Base-by-base conservation (phyloP, 2,113 vertebrate genomes). In the Hassar affinis region DNA sequence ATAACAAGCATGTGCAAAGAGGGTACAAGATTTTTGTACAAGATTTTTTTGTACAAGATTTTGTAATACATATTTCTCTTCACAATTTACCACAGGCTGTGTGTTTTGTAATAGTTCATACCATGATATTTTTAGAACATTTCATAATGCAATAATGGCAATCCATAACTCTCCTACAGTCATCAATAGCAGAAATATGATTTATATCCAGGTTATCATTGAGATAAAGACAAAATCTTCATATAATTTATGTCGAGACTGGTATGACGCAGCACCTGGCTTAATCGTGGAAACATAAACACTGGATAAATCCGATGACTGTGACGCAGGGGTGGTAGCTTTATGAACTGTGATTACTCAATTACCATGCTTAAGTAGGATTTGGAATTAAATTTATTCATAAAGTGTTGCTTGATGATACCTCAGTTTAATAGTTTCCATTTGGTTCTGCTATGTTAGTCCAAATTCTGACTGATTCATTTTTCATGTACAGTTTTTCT, bases 311-410 rank as follows among this genome's bases (percentile, higher is more conserved):
- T 68, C 47, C 61, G 12, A 22, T 4, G 7, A 35, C 61, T 42
- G 74, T 56, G 74, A 83, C 11, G n/a, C 61, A 56, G 72, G 77
- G 72, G 59, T 83, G 49, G 30, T 62, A 75, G 69, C 77, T 59
- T 83, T 83, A 78, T 78, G 57, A 64, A 59, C 61, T 78, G 59
- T 51, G 82, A 83, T 68, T 78, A 77, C 49, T 68, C 74, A 83
- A 68, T 83, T 68, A 66, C 74, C 35, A 61, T 42, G 59, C 71
- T 83, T 64, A 76, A 52, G 47, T 71, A 66, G 51, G 72, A 42
- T 83, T 83, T 83, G 49, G 47, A 47, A 83, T 42, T 66, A 35
- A 10, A 77, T 78, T 54, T 20, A 2, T 14, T 42, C 38, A 6
- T 42, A 42, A 66, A 68, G 59, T 54, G 57, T 76, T 82, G 35